Percentiles rank a stretch among this genome's conserved stretches.
phyloP scores from a whole-genome alignment of 2,888 invertebrate species.

The Dioctria rufipes region DNA sequence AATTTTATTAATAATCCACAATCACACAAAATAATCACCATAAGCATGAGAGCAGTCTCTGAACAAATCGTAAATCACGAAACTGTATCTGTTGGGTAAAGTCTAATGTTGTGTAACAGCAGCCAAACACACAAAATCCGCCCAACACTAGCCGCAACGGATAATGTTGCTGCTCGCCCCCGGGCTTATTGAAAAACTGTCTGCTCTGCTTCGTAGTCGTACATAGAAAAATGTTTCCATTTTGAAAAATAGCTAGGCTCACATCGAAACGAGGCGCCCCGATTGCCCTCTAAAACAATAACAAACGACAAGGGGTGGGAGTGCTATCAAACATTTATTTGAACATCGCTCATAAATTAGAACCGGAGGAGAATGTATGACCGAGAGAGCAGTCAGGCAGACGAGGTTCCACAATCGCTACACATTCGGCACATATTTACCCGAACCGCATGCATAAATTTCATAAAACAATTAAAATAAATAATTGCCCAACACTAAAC shows the following conservation, averaged over 20 bases:
- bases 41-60: slow-evolving; percentile 20
- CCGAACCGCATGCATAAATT: slow-evolving; percentile 61
- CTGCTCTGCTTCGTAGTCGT: not conserved
- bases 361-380: slow-evolving; percentile 39
- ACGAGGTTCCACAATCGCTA: slow-evolving; percentile 50
- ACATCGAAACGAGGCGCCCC: slow-evolving; percentile 39
- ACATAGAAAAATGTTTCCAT: slow-evolving; percentile 43
- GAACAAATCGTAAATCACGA: slow-evolving; percentile 31
- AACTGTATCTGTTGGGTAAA: slow-evolving; percentile 33
- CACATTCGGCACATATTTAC: slow-evolving; percentile 57
- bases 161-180: slow-evolving; percentile 51
- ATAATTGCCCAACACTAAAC: slow-evolving; percentile 62
- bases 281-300: not conserved
- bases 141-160: slow-evolving; percentile 43
- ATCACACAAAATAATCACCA: slow-evolving; percentile 13
- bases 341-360: slow-evolving; percentile 63
- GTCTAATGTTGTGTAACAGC: slow-evolving; percentile 37
- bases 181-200: slow-evolving; percentile 41
- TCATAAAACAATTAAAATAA: slow-evolving; percentile 63
- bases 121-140: slow-evolving; percentile 52
- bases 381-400: slow-evolving; percentile 60
- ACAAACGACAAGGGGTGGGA: slow-evolving; percentile 51
- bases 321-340: slow-evolving; percentile 63
- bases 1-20: not conserved
- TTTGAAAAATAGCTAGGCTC: slow-evolving; percentile 42